Base-by-base conservation (phyloP, 2,113 vertebrate species). In the Zapus hudsonius region DNA sequence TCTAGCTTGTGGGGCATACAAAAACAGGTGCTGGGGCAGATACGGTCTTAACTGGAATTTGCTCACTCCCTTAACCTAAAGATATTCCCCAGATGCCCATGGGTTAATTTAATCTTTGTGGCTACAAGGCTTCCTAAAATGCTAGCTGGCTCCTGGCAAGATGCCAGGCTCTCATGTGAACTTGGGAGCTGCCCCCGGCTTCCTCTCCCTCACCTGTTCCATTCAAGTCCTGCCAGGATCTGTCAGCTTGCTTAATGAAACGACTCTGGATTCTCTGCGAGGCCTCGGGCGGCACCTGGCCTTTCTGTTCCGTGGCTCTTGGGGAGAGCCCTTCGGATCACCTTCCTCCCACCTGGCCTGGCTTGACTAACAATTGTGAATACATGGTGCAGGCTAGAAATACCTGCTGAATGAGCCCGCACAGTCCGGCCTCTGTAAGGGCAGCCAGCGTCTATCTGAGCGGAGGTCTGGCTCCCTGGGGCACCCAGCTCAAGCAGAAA, bases 221-320 rank as follows among this genome's bases (percentile, higher is more conserved):
- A 63, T 72, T 87, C 81, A 87, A 61, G 44, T 29, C 47, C 20
- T 59, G 29, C 73, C 36, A 91, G 92, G 20, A 94, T 73, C 92
- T 92, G 78, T 88, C 75, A 87, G 29, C 52, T 78, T 38, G 47
- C 31, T 81, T n/a, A 22, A 86, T 72, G 36, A 82, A 95, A 57
- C 17, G n/a, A 40, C n/a, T 86, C 66, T 80, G 67, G 75, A 81
- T 44, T 82, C 84, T 59, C 33, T 40, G 10, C 69, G 69, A 44
- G 52, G 79, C 27, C 67, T 80, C n/a, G 0, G 5, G 42, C n/a
- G 27, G 72, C 38, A 42, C 42, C 67, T 40, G 69, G 63, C 70
- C 70, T 47, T 55, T 63, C 79, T 3, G 11, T 61, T 42, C 38
- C 55, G 4, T 52, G 4, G 59, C 11, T 70, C 63, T 81, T 3